These are phyloP conservation scores for Bombus terrestris DNA, from an alignment of 1,140 invertebrate species.

Conservation along the genomic window DNA sequence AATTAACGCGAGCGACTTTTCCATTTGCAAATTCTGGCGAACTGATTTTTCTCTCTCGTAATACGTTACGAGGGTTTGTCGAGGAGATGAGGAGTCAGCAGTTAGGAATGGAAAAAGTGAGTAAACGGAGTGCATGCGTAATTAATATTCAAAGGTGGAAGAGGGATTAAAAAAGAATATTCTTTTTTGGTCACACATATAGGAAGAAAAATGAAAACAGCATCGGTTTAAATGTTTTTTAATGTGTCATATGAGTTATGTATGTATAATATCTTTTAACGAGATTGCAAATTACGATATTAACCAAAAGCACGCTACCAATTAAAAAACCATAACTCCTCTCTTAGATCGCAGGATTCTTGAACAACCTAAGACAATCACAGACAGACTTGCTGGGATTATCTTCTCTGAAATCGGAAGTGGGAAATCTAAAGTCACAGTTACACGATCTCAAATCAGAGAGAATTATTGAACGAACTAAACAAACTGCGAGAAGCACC, in stretches of 20 bases:
- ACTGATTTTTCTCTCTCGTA: neutral
- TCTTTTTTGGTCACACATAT: neutral
- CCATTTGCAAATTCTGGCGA: neutral
- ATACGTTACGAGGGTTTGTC: neutral
- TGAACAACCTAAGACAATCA: constrained; percentile 51
- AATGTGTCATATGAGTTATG: neutral
- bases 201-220: neutral
- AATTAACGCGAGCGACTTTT: no score
- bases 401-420: constrained; percentile 52
- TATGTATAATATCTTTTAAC: no score
- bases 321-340: neutral
- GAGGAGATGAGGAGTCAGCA: neutral
- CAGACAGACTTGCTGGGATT: constrained; percentile 49
- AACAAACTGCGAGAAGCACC: constrained; percentile 32
- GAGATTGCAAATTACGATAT: no score
- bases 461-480: constrained; percentile 65
- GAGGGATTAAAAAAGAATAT: no score
- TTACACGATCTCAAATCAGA: constrained; percentile 61
- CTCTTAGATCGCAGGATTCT: constrained; percentile 59
- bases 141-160: neutral
- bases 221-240: neutral
- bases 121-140: neutral
- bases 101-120: neutral
- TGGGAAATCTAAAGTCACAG: constrained; percentile 63
- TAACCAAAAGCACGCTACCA: no score